Conservation (phyloP, 2,888 invertebrate species). For the Ophion ventricosus region DNA sequence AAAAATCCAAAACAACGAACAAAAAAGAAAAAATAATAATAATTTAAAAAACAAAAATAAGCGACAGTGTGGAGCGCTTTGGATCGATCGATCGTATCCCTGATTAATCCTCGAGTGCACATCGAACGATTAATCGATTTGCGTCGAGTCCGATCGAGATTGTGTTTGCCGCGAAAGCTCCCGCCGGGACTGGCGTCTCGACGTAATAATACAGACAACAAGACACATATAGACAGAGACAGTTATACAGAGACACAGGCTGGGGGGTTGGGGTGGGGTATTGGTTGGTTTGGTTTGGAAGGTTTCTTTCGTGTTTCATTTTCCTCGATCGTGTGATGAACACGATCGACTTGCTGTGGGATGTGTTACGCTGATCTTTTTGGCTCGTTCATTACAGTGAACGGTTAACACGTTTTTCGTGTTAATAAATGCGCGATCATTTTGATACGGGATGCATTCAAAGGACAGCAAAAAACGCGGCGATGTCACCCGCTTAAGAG, state of each 20-base stretch:
- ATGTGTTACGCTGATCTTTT: slow-evolving; percentile 20
- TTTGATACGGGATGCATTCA: slow-evolving; percentile 16
- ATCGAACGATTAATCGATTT: slow-evolving; percentile 64
- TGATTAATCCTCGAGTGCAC: slow-evolving; percentile 64
- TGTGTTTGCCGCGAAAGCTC: slow-evolving; percentile 62
- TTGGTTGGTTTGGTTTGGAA: not conserved
- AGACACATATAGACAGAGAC: slow-evolving; percentile 55
- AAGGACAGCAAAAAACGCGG: slow-evolving; percentile 49
- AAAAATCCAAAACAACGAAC: not conserved
- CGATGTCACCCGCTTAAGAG: slow-evolving; percentile 64
- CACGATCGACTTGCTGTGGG: slow-evolving; percentile 4
- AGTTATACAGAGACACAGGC: slow-evolving; percentile 57
- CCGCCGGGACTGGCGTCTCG: slow-evolving; percentile 70
- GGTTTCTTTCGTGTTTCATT: slow-evolving; percentile 8
- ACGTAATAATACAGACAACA: slow-evolving; percentile 63
- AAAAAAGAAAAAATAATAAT: not conserved
- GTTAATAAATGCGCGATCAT: slow-evolving; percentile 22
- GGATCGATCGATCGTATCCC: slow-evolving; percentile 71
- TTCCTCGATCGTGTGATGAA: too few relatives aligned
- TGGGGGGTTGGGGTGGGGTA: slow-evolving; percentile 11
- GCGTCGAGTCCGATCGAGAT: slow-evolving; percentile 64
- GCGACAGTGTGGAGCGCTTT: slow-evolving; percentile 71
- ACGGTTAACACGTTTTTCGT: slow-evolving; percentile 36
- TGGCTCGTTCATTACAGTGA: slow-evolving; percentile 31
- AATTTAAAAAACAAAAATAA: not conserved